Conservation (phyloP, 2,797 vertebrate species). For the Anabas testudineus region DNA sequence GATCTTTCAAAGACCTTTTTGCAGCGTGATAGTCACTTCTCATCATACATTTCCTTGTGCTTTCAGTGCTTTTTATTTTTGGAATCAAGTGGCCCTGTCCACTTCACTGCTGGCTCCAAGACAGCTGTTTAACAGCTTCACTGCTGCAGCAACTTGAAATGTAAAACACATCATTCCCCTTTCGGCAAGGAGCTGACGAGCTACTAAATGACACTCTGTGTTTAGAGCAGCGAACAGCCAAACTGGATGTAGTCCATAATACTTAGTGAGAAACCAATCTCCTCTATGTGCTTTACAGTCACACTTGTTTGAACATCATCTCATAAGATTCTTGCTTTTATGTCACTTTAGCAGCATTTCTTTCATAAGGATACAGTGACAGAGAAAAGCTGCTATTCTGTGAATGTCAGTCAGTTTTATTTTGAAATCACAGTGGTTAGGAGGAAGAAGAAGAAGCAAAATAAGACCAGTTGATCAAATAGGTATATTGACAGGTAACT, state of each 20-base stretch:
- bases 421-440: too few relatives aligned
- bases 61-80: slow-evolving; percentile 22
- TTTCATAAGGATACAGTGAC: too few relatives aligned
- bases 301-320: slow-evolving; percentile 9
- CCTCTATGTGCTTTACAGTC: slow-evolving; percentile 33
- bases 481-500: too few relatives aligned
- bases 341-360: too few relatives aligned
- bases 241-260: slow-evolving; percentile 35
- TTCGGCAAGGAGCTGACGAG: slow-evolving; percentile 38
- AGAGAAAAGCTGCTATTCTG: too few relatives aligned
- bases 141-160: slow-evolving; percentile 49
- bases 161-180: slow-evolving; percentile 49
- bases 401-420: too few relatives aligned
- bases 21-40: background rate
- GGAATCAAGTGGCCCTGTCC: slow-evolving; percentile 16
- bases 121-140: slow-evolving; percentile 37
- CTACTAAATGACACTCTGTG: slow-evolving; percentile 33
- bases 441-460: too few relatives aligned
- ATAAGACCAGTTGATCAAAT: too few relatives aligned
- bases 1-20: background rate
- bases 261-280: slow-evolving; percentile 22
- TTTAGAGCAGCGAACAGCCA: slow-evolving; percentile 42
- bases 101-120: slow-evolving; percentile 37
- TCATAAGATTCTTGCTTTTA: too few relatives aligned
- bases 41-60: slow-evolving; percentile 7